A percentile compares a stretch with the other conserved stretches of the same genome.
Conservation (phyloP, 2,888 invertebrate genomes). For the Meiosimyza platycephala region DNA sequence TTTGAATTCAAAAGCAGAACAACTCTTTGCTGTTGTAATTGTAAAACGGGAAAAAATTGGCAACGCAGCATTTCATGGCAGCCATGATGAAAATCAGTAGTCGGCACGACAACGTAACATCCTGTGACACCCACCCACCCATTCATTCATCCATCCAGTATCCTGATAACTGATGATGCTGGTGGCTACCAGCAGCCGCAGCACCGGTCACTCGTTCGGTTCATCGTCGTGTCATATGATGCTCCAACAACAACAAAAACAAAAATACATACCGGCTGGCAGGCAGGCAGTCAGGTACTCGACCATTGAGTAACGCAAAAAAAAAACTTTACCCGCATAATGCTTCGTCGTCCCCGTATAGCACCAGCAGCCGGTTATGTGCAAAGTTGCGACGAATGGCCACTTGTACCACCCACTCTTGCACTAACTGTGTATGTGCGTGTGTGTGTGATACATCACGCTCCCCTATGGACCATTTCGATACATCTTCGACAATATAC, state of each 20-base stretch:
- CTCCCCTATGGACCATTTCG: conserved; percentile 23
- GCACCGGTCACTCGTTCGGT: conserved; percentile 1
- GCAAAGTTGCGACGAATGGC: neutral
- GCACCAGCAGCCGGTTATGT: conserved; percentile 1
- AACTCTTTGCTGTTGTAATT: neutral
- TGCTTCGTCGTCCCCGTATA: neutral
- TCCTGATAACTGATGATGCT: conserved; percentile 33
- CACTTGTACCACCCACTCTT: neutral
- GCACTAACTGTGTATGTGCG: too few species aligned
- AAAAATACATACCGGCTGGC: conserved; percentile 16
- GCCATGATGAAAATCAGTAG: conserved; percentile 53
- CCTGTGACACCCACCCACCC: neutral
- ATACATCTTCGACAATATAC: too few species aligned
- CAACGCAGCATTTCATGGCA: conserved; percentile 56
- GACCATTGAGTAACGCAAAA: neutral
- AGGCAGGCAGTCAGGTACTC: too few species aligned
- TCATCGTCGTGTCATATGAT: conserved; percentile 40
- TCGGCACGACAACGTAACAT: conserved; percentile 11
- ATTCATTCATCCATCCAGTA: conserved; percentile 8
- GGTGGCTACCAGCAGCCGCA: conserved; percentile 15
- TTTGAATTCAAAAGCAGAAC: conserved; percentile 4
- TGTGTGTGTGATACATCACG: neutral
- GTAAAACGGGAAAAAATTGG: conserved; percentile 50
- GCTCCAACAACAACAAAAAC: conserved; percentile 44
- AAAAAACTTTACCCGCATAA: too few species aligned